Evolutionary conservation across 2,113 vertebrate genomes (phyloP), one percentile per base, ranked within the genome.

Genomic region (Lontra canadensis): DNA sequence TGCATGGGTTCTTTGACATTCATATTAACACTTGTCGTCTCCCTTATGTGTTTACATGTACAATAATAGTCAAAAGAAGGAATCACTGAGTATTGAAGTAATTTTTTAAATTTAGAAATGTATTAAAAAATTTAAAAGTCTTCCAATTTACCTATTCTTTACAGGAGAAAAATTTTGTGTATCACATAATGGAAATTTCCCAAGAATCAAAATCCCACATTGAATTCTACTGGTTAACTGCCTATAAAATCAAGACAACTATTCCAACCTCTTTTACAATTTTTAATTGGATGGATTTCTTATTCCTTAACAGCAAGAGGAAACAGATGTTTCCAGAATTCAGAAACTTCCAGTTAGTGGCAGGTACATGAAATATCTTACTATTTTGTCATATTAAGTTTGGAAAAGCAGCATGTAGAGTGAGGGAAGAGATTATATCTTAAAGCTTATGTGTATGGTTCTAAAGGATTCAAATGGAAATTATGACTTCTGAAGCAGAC

Each of bases 241-340:
- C 65, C 23, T 67, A 39, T 34, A 69, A 88, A 97, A 93, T 82
- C 44, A 90, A 82, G n/a, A 76, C 47, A 11, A 29, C 15, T 73
- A 59, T 73, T 71, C 76, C 47, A 18, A 79, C 3, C 14, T 44
- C 10, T 42, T 21, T 78, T 69, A 76, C 49, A 67, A 61, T 49
- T 90, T 7, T 71, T 91, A 88, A 92, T 55, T 94, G 6, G 13
- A 36, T 76, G 6, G 7, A 42, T 76, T 92, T 80, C 29, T 91
- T 73, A 1, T 4, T 96, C 14, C 69, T 92, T 52, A 95, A 14
- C 26, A 87, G 13, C 26, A 44, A 74, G 25, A 96, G 42, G 55
- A 97, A 97, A 94, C 10, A 83, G 55, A 95, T 84, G 34, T 13
- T 93, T 65, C n/a, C 18, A 59, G 3, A 94, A 95, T 87, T 92